A percentile compares a stretch with the other conserved stretches of the same genome.
These are phyloP conservation scores for Gadus macrocephalus DNA, from an alignment of 2,113 vertebrate species.

Conservation along the genomic window DNA sequence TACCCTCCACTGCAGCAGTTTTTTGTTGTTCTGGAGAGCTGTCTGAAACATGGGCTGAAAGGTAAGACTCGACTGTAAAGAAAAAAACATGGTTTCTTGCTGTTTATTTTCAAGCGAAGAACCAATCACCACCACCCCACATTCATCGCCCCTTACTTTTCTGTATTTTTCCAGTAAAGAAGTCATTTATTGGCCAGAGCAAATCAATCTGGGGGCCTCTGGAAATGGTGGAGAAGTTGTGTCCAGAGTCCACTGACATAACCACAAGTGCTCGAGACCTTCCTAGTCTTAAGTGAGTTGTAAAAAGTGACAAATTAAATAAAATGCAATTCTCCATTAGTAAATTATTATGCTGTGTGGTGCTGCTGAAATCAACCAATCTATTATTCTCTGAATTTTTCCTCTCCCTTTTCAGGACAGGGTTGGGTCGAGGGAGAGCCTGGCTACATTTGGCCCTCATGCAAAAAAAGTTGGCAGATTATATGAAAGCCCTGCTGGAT, in stretches of 20 bases:
- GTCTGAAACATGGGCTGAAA: conserved; percentile 95
- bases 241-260: conserved; percentile 90
- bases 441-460: conserved; percentile 97
- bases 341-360: background rate
- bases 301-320: background rate
- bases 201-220: conserved; percentile 97
- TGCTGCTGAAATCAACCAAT: too few species aligned
- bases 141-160: background rate
- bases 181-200: conserved; percentile 92
- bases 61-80: conserved; percentile 64
- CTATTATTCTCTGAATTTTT: background rate
- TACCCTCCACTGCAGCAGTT: conserved; percentile 94
- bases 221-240: conserved; percentile 94
- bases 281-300: conserved; percentile 89
- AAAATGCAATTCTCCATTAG: background rate
- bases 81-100: background rate
- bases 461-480: conserved; percentile 97
- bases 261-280: conserved; percentile 93
- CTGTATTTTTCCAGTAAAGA: conserved; percentile 77
- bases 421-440: conserved; percentile 87
- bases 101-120: background rate
- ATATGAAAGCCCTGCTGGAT: conserved; percentile 89
- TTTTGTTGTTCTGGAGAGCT: conserved; percentile 94
- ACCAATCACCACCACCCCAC: background rate
- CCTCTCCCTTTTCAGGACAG: conserved; percentile 75